Base-by-base conservation (phyloP, 2,888 invertebrate species). In the Cremastobaeus sp. region DNA sequence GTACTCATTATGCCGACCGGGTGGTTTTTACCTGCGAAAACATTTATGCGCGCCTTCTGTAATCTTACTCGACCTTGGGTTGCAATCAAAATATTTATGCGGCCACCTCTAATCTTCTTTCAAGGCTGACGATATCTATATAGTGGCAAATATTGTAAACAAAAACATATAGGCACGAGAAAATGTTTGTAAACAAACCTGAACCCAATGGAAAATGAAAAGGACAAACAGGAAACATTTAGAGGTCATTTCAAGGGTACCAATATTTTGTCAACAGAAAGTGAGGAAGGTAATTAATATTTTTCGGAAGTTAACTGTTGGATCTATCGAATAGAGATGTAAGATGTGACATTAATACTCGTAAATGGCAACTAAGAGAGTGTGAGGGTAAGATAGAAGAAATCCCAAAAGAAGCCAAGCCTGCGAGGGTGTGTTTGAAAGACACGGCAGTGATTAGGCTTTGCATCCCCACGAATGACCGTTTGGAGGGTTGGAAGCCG, bases 391-490 rank as follows among this genome's bases (percentile, higher is more conserved):
- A 79, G 77, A 78, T 74, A 35, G 71, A 47, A 65, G 62, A 76
- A 68, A 76, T 72, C 76, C 62, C 74, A 68, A 69, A 68, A 73
- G 76, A 71, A 71, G 73, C 62, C 48, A 30, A 30, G 57, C 52
- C 50, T 39, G 50, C 64, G 75, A 81, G 82, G 82, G 82, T 82
- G 83, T 80, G 83, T 80, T 78, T 78, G 74, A 76, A 74, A 85
- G 84, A 85, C 80, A 82, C 59, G 65, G 84, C 82, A 82, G 81
- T 84, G 85, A 85, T 85, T 85, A 84, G 84, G 80, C 81, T 79
- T 75, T 80, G 79, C 82, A 81, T 81, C 78, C 78, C 79, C 80
- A 68, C 74, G 65, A 76, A 77, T 76, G 78, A 77, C 77, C 77
- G 72, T 48, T 74, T 57, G 37, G 74, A 66, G 37, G 77, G 77